Evolutionary conservation across 1,140 invertebrate genomes (phyloP), one percentile per base, ranked within the genome.

Genomic region (Aphaenogaster ashmeadi): DNA sequence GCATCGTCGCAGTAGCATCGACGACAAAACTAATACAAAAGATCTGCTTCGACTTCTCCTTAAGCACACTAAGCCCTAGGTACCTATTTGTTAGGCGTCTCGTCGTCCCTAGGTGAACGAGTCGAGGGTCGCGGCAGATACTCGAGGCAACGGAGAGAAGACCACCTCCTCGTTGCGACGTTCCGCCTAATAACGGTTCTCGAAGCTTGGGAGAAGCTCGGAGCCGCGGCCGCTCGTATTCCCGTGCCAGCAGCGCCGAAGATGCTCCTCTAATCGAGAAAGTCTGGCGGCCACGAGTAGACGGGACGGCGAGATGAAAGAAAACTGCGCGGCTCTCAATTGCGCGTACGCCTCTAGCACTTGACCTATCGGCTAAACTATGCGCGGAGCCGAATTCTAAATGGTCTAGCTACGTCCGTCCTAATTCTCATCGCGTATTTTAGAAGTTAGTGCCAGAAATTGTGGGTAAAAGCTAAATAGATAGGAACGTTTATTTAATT

Each of bases 121-220:
- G 77, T 13, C 38, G 85, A 77, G 64, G 64, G 27, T 90, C 77
- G 67, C 38, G 69, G 13, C 62, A 50, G 56, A 69, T 69, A 88
- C 67, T 58, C 52, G 64, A 84, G 7, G 44, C 86, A 47, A 44
- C 54, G 77, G 18, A 90, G 67, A 91, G 87, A 83, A 83, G 84
- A 91, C 66, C 62, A 71, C 81, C 84, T 89, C 74, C 72, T 84
- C 86, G 86, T 67, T 62, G 81, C 78, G 74, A 64, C 75, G 89
- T 90, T 89, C 81, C 80, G 81, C 62, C 64, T 91, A 91, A 91
- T 90, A 91, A 90, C 83, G 87, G 87, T 90, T 66, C 87, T 86
- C n/a, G 9, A 60, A 89, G 52, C 77, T 78, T 62, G 74, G 79
- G 60, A 87, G 80, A 66, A 84, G 78, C 58, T 56, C 41, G 52